Conservation (phyloP, 1,140 invertebrate genomes). For the Lasioglossum baleicum region DNA sequence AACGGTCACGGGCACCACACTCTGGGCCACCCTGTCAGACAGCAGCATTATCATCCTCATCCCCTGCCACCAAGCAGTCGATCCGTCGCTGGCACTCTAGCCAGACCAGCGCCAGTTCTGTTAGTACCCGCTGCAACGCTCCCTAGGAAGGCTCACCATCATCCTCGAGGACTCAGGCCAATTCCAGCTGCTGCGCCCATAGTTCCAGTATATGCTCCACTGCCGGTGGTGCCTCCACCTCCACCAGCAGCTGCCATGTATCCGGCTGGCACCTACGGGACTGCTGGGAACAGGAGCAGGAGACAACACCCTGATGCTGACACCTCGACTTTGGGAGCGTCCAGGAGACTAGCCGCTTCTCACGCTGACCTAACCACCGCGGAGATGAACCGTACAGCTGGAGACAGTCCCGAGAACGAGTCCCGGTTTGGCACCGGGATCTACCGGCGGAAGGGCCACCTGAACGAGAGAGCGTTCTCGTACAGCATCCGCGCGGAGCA, state of each 20-base stretch:
- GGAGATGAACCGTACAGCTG: slow-evolving; percentile 81
- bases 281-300: slow-evolving; percentile 81
- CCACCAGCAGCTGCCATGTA: slow-evolving; percentile 80
- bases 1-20: slow-evolving; percentile 77
- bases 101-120: slow-evolving; percentile 79
- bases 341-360: slow-evolving; percentile 73
- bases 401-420: slow-evolving; percentile 83
- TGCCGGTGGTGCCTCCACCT: slow-evolving; percentile 80
- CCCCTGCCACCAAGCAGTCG: slow-evolving; percentile 78
- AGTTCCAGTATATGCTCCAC: slow-evolving; percentile 77
- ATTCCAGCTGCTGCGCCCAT: slow-evolving; percentile 76
- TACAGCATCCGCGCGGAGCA: slow-evolving; percentile 96
- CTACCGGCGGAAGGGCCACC: slow-evolving; percentile 93
- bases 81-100: slow-evolving; percentile 78
- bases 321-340: slow-evolving; percentile 71
- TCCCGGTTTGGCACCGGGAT: slow-evolving; percentile 92
- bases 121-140: slow-evolving; percentile 81
- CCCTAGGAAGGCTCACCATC: slow-evolving; percentile 79
- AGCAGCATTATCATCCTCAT: slow-evolving; percentile 77
- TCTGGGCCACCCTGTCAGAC: slow-evolving; percentile 78
- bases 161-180: slow-evolving; percentile 74
- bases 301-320: slow-evolving; percentile 80
- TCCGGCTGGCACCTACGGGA: slow-evolving; percentile 76
- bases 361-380: slow-evolving; percentile 69
- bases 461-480: slow-evolving; percentile 95